phyloP scores from a whole-genome alignment of 2,797 vertebrate species.

The Pagetopsis macropterus region DNA sequence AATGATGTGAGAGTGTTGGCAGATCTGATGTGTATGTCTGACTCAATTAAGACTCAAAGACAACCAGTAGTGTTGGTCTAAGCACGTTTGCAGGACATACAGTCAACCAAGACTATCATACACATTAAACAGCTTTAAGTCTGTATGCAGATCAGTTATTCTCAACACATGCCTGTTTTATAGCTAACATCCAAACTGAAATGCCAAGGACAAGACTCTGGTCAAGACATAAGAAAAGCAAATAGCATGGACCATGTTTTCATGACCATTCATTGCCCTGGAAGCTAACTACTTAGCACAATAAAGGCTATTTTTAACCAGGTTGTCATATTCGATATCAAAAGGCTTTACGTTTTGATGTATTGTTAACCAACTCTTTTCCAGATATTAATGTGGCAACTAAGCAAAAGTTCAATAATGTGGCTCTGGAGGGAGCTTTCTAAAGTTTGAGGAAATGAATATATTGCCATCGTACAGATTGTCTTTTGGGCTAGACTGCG shows the following conservation, averaged over 20 bases:
- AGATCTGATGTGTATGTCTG: not conserved
- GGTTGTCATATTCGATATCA: not conserved
- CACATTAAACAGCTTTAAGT: not conserved
- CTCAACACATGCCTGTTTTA: not conserved
- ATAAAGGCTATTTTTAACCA: not conserved
- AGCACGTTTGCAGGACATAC: not conserved
- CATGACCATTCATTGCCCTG: not conserved
- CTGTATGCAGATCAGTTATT: not conserved
- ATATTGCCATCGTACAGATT: not conserved
- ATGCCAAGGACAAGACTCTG: not conserved
- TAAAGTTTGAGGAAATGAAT: not conserved
- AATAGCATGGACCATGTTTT: not conserved
- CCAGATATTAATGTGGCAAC: not conserved
- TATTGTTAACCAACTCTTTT: not conserved
- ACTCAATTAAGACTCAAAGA: not conserved
- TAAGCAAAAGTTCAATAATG: not conserved
- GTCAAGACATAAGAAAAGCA: not conserved
- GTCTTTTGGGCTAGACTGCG: not conserved
- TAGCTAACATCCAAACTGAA: not conserved
- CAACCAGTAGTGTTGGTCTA: not conserved
- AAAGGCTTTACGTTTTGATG: not conserved
- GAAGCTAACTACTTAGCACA: not conserved
- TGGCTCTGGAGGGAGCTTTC: not conserved
- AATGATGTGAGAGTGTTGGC: too few species aligned
- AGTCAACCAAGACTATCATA: not conserved